Conservation (phyloP, 2,888 invertebrate species). For the Platycnemis pennipes region DNA sequence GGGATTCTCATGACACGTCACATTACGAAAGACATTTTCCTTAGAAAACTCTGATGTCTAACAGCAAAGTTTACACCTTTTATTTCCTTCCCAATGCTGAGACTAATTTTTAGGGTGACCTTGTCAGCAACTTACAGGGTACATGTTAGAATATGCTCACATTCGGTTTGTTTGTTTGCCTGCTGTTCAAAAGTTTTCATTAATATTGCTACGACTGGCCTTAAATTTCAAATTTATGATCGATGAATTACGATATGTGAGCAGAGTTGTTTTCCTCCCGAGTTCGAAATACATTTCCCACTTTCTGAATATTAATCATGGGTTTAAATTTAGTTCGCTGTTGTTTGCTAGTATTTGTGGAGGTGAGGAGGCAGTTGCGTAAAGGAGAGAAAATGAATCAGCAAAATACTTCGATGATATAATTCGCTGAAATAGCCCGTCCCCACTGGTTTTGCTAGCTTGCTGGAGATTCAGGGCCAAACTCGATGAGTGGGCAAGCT, state of each 20-base stretch:
- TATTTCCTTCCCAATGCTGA: no score
- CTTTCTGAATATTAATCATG: not conserved
- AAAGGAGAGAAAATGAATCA: not conserved
- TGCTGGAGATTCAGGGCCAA: constrained; percentile 1
- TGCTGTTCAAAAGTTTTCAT: no score
- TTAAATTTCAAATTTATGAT: not conserved
- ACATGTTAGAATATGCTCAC: no score
- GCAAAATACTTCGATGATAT: not conserved
- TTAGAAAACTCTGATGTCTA: no score
- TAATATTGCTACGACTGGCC: no score
- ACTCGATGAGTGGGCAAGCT: not conserved
- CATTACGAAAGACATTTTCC: no score
- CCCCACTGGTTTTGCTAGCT: not conserved
- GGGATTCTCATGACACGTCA: no score
- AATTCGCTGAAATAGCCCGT: not conserved
- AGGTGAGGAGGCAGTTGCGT: not conserved
- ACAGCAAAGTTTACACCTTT: no score
- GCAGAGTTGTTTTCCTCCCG: not conserved
- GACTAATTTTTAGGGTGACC: no score
- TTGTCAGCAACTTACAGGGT: no score
- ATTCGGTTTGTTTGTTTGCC: no score
- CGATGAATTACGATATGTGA: not conserved
- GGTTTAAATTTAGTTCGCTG: not conserved
- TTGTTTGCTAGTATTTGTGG: not conserved
- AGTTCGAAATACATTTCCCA: not conserved